Evolutionary conservation across 2,797 vertebrate species (phyloP).

Genomic region (Pipistrellus nathusii): DNA sequence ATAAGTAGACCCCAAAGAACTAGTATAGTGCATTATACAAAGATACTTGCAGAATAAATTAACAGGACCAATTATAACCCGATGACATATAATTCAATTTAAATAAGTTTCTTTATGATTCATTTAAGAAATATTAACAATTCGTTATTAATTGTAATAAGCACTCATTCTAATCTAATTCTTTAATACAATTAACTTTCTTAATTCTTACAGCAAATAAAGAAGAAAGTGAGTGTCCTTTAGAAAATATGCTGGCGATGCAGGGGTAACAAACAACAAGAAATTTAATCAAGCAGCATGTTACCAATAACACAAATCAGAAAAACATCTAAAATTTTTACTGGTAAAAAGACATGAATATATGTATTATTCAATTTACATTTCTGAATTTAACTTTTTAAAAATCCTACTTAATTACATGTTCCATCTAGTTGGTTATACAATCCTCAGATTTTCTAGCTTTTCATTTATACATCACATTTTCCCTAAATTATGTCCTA

Average conservation of each 20-base stretch:
- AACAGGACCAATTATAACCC: not conserved
- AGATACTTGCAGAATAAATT: not conserved
- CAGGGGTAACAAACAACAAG: not conserved
- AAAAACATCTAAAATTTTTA: not conserved
- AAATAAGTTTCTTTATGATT: not conserved
- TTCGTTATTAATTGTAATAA: not conserved
- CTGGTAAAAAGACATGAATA: not conserved
- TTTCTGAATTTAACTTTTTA: not conserved
- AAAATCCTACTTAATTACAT: not conserved
- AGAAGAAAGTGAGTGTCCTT: not conserved
- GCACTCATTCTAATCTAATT: not conserved
- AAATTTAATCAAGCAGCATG: not conserved
- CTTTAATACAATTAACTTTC: not conserved
- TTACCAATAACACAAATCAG: not conserved
- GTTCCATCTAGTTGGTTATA: not conserved
- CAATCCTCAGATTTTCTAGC: not conserved
- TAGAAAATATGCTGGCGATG: not conserved
- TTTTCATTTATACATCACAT: not conserved
- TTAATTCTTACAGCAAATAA: not conserved
- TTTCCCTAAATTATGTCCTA: not conserved
- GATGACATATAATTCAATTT: not conserved
- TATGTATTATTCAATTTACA: not conserved
- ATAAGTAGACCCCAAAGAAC: not conserved
- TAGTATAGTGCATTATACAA: not conserved
- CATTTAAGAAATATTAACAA: not conserved